Evolutionary conservation across 2,113 vertebrate genomes (phyloP).

Genomic region (Setophaga coronata): DNA sequence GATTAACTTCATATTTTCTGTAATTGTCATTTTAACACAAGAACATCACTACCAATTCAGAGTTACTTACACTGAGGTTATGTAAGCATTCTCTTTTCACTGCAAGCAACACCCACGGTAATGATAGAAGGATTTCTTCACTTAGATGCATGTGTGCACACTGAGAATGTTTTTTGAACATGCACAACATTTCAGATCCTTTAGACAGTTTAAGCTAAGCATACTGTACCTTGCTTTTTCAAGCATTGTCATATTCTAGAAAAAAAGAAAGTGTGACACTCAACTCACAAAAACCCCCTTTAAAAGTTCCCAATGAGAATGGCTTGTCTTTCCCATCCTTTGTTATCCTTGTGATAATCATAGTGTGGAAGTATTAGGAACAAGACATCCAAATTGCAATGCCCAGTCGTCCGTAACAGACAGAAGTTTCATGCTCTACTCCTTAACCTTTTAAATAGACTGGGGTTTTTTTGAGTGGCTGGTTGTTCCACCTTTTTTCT

Average conservation of each 20-base stretch:
- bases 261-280: not conserved
- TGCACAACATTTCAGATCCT: not conserved
- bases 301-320: constrained; percentile 1
- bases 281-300: not conserved
- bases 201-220: not conserved
- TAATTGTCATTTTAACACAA: not conserved
- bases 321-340: not conserved
- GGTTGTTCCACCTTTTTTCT: constrained; percentile 60
- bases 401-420: constrained; percentile 49
- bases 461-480: constrained; percentile 47
- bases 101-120: not conserved
- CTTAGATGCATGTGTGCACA: not conserved
- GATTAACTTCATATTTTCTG: not conserved
- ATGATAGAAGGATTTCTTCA: not conserved
- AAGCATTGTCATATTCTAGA: not conserved
- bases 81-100: not conserved
- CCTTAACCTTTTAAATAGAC: constrained; percentile 67
- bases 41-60: not conserved
- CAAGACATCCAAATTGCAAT: constrained; percentile 57
- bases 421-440: constrained; percentile 50
- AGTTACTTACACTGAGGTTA: not conserved
- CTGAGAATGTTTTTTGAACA: not conserved
- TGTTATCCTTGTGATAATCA: constrained; percentile 41
- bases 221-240: not conserved
- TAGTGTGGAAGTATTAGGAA: constrained; percentile 19